Base-by-base conservation (phyloP, 1,140 invertebrate species). In the Condylostylus longicornis region DNA sequence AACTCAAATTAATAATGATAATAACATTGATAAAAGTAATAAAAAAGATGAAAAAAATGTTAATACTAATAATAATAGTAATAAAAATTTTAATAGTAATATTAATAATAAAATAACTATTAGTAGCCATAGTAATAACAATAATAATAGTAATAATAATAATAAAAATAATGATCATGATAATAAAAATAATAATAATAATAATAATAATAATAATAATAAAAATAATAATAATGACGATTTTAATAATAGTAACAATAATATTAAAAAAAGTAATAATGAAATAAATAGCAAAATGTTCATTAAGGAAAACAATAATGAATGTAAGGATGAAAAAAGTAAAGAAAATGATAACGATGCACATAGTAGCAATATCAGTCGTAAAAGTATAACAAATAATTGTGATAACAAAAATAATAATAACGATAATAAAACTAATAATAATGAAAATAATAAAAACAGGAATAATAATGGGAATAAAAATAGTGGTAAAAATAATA, bases 81-180 rank as follows among this genome's bases (percentile, higher is more conserved):
- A n/a, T n/a, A n/a, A n/a, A n/a, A n/a, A n/a, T n/a, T n/a, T n/a
- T n/a, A n/a, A n/a, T n/a, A n/a, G n/a, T n/a, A n/a, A n/a, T n/a
- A n/a, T n/a, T n/a, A n/a, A n/a, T n/a, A n/a, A n/a, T n/a, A n/a
- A n/a, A n/a, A n/a, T n/a, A n/a, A n/a, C n/a, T n/a, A n/a, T n/a
- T n/a, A n/a, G n/a, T n/a, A n/a, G n/a, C n/a, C n/a, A n/a, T n/a
- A n/a, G n/a, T n/a, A n/a, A n/a, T n/a, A n/a, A n/a, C n/a, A n/a
- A n/a, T n/a, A n/a, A n/a, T n/a, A n/a, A n/a, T n/a, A n/a, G n/a
- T n/a, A n/a, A n/a, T n/a, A n/a, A n/a, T n/a, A n/a, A n/a, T n/a
- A n/a, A n/a, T n/a, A 31, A 54, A 42, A 53, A 53, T 22, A 42
- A 42, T 40, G 46, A 13, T 38, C 18, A 8, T 20, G 14, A 50